A percentile compares a stretch with the other conserved stretches of the same genome.
These are phyloP conservation scores for Calvadosia cruxmelitensis DNA, from an alignment of 30 jellyfish, hydroid and myxozoan species.

Conservation along the genomic window DNA sequence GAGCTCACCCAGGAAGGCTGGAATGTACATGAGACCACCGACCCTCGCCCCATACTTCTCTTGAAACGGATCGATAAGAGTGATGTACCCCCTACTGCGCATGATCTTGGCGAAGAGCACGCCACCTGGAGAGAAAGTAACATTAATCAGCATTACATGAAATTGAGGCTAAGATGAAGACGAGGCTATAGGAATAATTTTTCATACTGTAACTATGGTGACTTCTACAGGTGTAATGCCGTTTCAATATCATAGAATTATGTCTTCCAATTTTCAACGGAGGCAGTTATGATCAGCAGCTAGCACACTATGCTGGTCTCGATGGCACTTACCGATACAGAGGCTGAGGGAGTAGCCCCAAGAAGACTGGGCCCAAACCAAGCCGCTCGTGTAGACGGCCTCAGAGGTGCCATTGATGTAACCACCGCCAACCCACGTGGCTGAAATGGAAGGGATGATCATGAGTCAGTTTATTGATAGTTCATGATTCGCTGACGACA, in stretches of 20 bases:
- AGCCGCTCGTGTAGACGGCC: conserved; percentile 69
- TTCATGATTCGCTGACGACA: too few relatives aligned
- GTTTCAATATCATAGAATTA: too few relatives aligned
- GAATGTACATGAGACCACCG: conserved; percentile 93
- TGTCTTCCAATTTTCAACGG: too few relatives aligned
- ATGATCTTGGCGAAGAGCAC: conserved; percentile 87
- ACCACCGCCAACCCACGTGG: conserved; percentile 99
- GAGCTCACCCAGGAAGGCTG: conserved; percentile 98
- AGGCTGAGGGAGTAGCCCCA: conserved; percentile 98
- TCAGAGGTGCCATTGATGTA: conserved; percentile 97
- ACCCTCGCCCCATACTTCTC: conserved; percentile 83
- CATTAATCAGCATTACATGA: background rate
- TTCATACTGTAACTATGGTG: too few relatives aligned
- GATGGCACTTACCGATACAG: conserved; percentile 57
- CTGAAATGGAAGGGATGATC: conserved; percentile 40
- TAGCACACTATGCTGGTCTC: too few relatives aligned
- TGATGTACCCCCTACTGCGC: conserved; percentile 94
- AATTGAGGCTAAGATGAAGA: too few relatives aligned
- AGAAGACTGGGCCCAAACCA: conserved; percentile 98
- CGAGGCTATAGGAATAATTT: too few relatives aligned
- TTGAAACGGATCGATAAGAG: conserved; percentile 97
- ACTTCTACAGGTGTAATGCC: conserved; percentile 78
- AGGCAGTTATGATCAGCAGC: too few relatives aligned
- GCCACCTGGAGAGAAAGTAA: conserved; percentile 54
- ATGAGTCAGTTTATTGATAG: too few relatives aligned